Evolutionary conservation across 2,888 invertebrate genomes (phyloP).

Genomic region (Merodon equestris): DNA sequence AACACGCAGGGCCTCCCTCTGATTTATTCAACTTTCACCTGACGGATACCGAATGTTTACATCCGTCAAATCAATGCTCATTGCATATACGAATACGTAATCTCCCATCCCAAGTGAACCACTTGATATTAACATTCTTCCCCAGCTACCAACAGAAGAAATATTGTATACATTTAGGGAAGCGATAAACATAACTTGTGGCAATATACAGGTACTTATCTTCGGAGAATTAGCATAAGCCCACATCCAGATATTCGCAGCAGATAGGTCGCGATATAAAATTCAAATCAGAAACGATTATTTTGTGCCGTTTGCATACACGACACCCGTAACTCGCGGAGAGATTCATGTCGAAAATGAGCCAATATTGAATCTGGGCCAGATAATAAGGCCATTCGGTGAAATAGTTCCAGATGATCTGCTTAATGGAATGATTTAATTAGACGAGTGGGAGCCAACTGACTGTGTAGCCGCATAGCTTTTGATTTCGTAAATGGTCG

Average conservation of each 20-base stretch:
- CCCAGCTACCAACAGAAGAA: too few relatives aligned
- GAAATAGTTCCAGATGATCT: constrained; percentile 5
- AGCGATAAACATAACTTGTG: too few relatives aligned
- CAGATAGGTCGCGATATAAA: constrained; percentile 6
- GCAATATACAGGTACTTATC: not conserved
- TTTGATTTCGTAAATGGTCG: not conserved
- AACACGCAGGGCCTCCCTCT: too few relatives aligned
- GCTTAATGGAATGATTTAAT: not conserved
- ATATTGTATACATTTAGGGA: too few relatives aligned
- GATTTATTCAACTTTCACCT: too few relatives aligned
- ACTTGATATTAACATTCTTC: too few relatives aligned
- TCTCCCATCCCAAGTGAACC: too few relatives aligned
- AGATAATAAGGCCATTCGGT: constrained; percentile 8
- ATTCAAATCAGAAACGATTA: constrained; percentile 36
- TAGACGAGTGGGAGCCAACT: not conserved
- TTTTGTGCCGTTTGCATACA: constrained; percentile 18
- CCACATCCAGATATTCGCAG: not conserved
- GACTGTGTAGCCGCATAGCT: not conserved
- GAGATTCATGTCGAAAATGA: not conserved
- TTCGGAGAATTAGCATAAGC: constrained; percentile 8
- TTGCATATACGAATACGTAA: not conserved
- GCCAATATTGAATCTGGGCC: constrained; percentile 10
- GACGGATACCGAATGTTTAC: too few relatives aligned
- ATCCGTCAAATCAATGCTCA: too few relatives aligned
- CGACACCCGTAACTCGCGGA: constrained; percentile 5